Base-by-base conservation (phyloP, 2,797 vertebrate species). In the Echeneis naucrates region DNA sequence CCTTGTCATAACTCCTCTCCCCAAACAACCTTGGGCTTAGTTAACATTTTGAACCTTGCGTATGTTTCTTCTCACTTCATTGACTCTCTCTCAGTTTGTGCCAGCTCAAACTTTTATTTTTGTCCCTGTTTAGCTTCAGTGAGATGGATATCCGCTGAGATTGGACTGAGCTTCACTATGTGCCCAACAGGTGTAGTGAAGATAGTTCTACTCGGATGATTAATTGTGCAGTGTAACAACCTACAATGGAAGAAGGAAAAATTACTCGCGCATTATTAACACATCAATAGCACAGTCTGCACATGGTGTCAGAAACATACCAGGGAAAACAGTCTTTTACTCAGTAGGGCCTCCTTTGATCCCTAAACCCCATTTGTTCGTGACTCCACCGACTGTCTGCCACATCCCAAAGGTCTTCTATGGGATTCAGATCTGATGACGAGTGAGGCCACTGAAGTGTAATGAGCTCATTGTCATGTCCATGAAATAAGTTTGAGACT, bases 11-110 rank as follows among this genome's bases (percentile, higher is more conserved):
- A 76, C 42, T 78, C 48, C 51, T 74, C 76, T 86, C 72, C 72
- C 68, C 54, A 27, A 82, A 79, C 83, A 83, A 85, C 84, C 77
- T 87, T 84, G 80, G 73, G 75, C 79, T 86, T 87, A 68, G 84
- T 87, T 84, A 87, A 85, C 59, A 87, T 80, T 76, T 61, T 81
- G 75, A 74, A 82, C 66, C 56, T 35, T 37, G 73, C 53, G 26
- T 77, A 64, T 83, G 75, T 85, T 84, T 67, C 70, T 69, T 73
- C 56, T 13, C 30, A 52, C 84, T 77, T 81, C 72, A 40, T 4
- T 72, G 75, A 59, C 40, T 78, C 77, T 72, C 54, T 72, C 54
- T 63, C 64, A 71, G 71, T 74, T 9, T 1, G 54, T 23, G 62
- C 32, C 30, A 16, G 26, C 21, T 57, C 62, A 54, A 53, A 59